These are phyloP conservation scores for Coilia nasus DNA, from an alignment of 2,797 vertebrate species.

Conservation along the genomic window DNA sequence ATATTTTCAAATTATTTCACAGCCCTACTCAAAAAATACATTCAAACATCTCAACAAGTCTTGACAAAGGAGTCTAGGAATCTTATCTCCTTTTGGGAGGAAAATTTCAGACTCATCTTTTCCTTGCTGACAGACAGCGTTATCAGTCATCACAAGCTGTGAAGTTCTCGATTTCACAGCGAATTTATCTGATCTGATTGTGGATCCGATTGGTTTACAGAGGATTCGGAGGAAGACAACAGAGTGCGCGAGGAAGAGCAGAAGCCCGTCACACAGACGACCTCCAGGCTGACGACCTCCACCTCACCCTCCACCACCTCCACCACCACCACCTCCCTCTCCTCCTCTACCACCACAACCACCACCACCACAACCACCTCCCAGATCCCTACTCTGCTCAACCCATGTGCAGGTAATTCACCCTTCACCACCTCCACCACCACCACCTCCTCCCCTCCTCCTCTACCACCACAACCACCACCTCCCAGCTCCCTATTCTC, in stretches of 20 bases:
- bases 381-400: slow-evolving; percentile 23
- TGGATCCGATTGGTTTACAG: slow-evolving; percentile 50
- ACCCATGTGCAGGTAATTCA: slow-evolving; percentile 57
- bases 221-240: slow-evolving; percentile 68
- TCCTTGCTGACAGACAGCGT: background rate
- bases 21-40: background rate
- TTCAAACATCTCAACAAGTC: background rate
- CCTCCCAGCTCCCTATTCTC: slow-evolving; percentile 32
- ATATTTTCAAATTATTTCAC: too few species aligned
- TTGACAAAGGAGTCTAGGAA: background rate
- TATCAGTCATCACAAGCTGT: background rate
- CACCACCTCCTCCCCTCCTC: background rate
- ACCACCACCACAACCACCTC: slow-evolving; percentile 35
- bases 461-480: slow-evolving; percentile 32
- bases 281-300: slow-evolving; percentile 28
- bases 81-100: background rate
- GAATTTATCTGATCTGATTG: background rate
- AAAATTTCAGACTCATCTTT: background rate
- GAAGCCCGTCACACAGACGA: slow-evolving; percentile 28
- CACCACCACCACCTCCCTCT: slow-evolving; percentile 19
- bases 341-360: slow-evolving; percentile 28
- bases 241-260: slow-evolving; percentile 59
- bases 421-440: too few species aligned
- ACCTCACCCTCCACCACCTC: slow-evolving; percentile 48
- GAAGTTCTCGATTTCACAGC: background rate